These are phyloP conservation scores for Tetragonula clypearis DNA, from an alignment of 1,140 invertebrate genomes.

Conservation along the genomic window DNA sequence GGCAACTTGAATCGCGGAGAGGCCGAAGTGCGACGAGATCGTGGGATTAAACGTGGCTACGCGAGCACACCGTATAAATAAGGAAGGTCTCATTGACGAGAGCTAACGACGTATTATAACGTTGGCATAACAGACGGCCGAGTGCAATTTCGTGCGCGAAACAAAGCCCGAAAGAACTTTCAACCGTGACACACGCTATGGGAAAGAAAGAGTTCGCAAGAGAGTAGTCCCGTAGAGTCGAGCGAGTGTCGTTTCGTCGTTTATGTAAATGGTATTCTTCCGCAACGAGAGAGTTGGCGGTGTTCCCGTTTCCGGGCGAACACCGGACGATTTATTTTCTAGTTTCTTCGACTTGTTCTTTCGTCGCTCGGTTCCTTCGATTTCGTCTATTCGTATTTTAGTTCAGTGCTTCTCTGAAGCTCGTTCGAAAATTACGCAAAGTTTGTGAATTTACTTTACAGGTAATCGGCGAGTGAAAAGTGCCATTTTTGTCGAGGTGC, in stretches of 20 bases:
- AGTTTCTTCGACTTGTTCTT: no score
- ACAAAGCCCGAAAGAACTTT: not conserved
- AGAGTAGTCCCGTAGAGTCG: not conserved
- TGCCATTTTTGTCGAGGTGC: no score
- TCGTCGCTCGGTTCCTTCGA: no score
- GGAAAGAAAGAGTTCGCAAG: slow-evolving; percentile 10
- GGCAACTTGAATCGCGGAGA: no score
- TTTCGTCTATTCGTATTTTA: no score
- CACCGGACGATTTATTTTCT: no score
- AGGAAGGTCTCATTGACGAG: slow-evolving; percentile 37
- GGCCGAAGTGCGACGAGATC: not conserved
- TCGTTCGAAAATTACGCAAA: no score
- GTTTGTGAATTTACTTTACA: no score
- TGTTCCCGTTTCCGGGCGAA: no score
- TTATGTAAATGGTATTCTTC: not conserved
- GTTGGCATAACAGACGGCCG: not conserved
- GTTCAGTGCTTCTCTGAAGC: no score
- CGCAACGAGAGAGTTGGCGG: not conserved
- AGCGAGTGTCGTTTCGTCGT: not conserved
- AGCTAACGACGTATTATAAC: slow-evolving; percentile 28
- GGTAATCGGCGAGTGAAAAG: no score
- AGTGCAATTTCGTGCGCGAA: not conserved
- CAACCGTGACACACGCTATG: slow-evolving; percentile 24
- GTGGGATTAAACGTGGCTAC: not conserved
- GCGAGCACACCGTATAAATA: slow-evolving; percentile 25